phyloP scores from a whole-genome alignment of 2,888 invertebrate species.

The Aleiodes alternator region DNA sequence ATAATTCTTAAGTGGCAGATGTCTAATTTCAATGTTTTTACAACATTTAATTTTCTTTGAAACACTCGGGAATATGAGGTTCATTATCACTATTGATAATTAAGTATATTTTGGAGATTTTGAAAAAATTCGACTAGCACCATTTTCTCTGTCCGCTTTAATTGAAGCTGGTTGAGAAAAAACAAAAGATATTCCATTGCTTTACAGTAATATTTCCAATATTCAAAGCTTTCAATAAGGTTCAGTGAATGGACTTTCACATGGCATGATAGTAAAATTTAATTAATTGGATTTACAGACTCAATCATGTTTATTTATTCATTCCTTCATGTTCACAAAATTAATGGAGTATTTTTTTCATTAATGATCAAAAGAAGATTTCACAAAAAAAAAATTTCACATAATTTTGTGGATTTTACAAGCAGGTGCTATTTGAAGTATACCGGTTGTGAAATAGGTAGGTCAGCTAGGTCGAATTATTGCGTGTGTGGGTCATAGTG shows the following conservation, averaged over 20 bases:
- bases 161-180: not conserved
- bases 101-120: not conserved
- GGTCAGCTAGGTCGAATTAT: slow-evolving; percentile 52
- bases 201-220: not conserved
- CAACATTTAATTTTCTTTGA: not conserved
- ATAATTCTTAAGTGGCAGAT: slow-evolving; percentile 18
- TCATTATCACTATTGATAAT: not conserved
- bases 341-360: not conserved
- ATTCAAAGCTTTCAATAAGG: not conserved
- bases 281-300: not conserved
- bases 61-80: not conserved
- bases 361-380: not conserved
- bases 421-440: slow-evolving; percentile 17
- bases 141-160: not conserved
- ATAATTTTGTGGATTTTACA: slow-evolving; percentile 17
- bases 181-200: not conserved
- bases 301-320: not conserved
- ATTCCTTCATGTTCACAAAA: not conserved
- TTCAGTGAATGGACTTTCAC: slow-evolving; percentile 6
- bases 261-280: slow-evolving; percentile 1
- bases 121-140: not conserved
- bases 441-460: slow-evolving; percentile 24
- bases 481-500: slow-evolving; percentile 58
- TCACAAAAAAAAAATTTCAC: slow-evolving; percentile 11
- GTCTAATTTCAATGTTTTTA: not conserved